Conservation (phyloP, 2,113 vertebrate genomes). For the Anser brachyrhynchus region DNA sequence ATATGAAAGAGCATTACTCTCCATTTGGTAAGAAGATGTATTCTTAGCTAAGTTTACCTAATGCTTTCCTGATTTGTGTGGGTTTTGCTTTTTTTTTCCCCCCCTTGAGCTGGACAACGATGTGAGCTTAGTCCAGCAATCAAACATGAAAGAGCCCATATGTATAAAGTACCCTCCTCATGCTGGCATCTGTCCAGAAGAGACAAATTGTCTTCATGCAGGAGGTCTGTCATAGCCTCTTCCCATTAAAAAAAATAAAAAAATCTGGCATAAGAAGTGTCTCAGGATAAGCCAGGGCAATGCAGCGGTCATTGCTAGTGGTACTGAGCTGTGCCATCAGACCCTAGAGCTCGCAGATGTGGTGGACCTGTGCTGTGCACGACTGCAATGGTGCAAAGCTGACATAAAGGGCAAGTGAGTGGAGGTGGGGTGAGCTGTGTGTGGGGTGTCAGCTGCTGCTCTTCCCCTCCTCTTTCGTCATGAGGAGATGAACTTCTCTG, state of each 20-base stretch:
- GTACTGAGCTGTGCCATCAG: not conserved
- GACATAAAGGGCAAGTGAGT: accelerated
- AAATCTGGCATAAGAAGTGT: not conserved
- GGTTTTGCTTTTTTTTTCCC: not conserved
- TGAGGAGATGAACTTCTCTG: not conserved
- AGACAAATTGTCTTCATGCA: constrained; percentile 27
- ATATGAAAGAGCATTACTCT: constrained; percentile 74
- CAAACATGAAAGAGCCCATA: constrained; percentile 54
- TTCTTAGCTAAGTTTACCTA: constrained; percentile 74
- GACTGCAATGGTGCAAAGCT: accelerated
- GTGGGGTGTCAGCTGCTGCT: not conserved
- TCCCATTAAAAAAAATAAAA: not conserved
- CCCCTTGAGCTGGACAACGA: constrained; percentile 35
- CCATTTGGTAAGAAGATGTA: constrained; percentile 76
- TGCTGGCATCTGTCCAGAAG: not conserved
- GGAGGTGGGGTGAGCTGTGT: not conserved
- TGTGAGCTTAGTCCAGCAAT: constrained; percentile 52
- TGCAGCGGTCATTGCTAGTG: not conserved
- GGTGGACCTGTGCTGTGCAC: not conserved
- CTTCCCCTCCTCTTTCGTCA: not conserved
- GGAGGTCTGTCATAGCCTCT: not conserved
- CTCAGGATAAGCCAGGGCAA: not conserved
- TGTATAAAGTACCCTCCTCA: not conserved
- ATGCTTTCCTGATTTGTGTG: constrained; percentile 51
- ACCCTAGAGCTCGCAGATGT: not conserved